Percentiles rank a stretch among this genome's conserved stretches.
Evolutionary conservation across 1,140 invertebrate species (phyloP).

Genomic region (Bombus waltoni): DNA sequence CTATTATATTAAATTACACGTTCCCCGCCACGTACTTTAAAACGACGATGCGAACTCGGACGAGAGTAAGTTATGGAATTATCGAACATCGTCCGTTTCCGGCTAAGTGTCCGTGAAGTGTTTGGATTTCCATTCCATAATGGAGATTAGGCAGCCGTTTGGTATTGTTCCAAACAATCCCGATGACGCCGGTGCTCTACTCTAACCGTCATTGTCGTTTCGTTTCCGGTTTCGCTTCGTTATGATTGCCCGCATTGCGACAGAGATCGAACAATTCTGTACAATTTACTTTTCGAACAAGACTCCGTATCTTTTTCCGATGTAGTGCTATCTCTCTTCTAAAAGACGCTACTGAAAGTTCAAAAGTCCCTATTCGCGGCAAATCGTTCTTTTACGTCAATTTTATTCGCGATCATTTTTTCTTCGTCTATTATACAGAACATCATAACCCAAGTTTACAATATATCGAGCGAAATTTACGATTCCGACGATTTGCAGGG

Average conservation of each 20-base stretch:
- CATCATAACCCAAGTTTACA: not conserved
- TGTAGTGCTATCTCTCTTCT: no score
- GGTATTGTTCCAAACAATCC: slow-evolving; percentile 51
- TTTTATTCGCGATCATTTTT: not conserved
- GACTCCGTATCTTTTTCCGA: no score
- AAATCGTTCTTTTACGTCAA: not conserved
- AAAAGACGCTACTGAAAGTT: not conserved
- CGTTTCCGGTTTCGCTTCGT: not conserved
- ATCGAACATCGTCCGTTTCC: slow-evolving; percentile 15
- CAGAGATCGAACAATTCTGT: not conserved
- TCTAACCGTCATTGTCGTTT: slow-evolving; percentile 9
- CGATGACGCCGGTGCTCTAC: not conserved
- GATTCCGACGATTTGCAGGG: not conserved
- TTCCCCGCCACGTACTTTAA: not conserved
- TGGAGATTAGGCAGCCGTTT: slow-evolving; percentile 47
- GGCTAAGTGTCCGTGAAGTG: slow-evolving; percentile 45
- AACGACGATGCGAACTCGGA: not conserved
- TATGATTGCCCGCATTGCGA: slow-evolving; percentile 22
- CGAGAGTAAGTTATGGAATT: slow-evolving; percentile 33
- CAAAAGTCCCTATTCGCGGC: not conserved
- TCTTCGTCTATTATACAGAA: not conserved
- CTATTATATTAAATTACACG: slow-evolving; percentile 22
- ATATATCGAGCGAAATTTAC: not conserved
- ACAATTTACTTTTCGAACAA: no score
- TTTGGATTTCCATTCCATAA: slow-evolving; percentile 41